A percentile compares a stretch with the other conserved stretches of the same genome.
Conservation (phyloP, 2,113 vertebrate species). For the Planiliza haematocheilus region DNA sequence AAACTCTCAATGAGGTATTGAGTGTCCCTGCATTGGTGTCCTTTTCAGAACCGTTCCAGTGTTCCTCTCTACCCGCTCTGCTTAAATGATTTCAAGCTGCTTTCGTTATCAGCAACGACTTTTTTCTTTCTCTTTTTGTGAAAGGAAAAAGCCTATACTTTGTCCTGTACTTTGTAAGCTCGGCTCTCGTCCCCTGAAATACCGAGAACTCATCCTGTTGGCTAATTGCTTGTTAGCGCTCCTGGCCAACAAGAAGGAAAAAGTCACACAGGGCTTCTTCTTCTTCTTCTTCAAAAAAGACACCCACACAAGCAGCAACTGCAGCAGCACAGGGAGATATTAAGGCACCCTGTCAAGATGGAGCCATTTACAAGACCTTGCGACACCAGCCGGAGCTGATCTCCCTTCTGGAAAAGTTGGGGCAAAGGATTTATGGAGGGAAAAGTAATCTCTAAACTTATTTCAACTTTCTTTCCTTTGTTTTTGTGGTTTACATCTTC, state of each 20-base stretch:
- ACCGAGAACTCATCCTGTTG: constrained; percentile 46
- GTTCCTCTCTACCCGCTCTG: constrained; percentile 13
- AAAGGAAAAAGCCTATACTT: too few relatives aligned
- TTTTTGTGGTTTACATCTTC: neutral
- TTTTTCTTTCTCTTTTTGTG: too few relatives aligned
- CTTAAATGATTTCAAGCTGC: constrained; percentile 50
- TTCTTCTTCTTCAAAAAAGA: too few relatives aligned
- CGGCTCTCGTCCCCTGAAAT: constrained; percentile 49
- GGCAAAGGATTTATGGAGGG: neutral
- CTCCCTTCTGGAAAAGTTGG: constrained; percentile 23
- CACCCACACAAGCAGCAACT: constrained; percentile 56
- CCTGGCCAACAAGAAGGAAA: constrained; percentile 41
- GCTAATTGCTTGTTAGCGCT: constrained; percentile 75
- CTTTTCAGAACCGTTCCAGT: constrained; percentile 10
- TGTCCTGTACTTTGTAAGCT: constrained; percentile 19
- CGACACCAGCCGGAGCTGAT: constrained; percentile 10
- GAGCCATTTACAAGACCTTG: constrained; percentile 38
- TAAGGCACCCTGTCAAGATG: constrained; percentile 38
- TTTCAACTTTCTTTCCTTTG: neutral
- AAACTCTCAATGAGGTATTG: neutral
- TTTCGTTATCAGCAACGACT: constrained; percentile 28
- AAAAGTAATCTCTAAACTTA: constrained; percentile 14
- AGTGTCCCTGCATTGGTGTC: neutral
- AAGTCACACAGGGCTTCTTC: constrained; percentile 63
- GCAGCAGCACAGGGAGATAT: constrained; percentile 47